Evolutionary conservation across 2,113 vertebrate species (phyloP).

Genomic region (Serinus canaria): DNA sequence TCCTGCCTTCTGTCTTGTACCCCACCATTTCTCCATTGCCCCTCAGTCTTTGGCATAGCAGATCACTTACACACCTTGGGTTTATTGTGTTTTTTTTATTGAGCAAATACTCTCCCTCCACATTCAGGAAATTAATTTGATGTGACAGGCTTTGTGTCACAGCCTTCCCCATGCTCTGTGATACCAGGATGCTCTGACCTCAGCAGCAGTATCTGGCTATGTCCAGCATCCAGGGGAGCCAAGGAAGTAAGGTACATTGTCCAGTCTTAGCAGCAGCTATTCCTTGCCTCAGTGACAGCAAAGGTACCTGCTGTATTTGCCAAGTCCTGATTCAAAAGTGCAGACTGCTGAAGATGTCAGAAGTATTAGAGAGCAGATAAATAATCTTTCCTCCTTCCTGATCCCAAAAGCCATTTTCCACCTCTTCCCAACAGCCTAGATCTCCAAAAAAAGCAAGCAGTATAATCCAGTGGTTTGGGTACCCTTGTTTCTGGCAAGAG

Average conservation of each 20-base stretch:
- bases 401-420: background rate
- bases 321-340: background rate
- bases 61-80: background rate
- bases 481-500: background rate
- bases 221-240: background rate
- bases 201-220: background rate
- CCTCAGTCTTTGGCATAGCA: background rate
- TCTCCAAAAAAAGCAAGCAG: background rate
- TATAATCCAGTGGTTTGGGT: background rate
- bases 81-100: background rate
- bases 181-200: background rate
- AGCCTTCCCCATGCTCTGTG: background rate
- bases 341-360: background rate
- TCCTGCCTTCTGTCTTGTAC: background rate
- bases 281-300: background rate
- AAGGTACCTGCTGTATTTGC: background rate
- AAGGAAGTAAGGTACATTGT: rapidly evolving
- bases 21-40: background rate
- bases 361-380: background rate
- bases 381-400: background rate
- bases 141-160: background rate
- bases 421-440: background rate
- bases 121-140: background rate
- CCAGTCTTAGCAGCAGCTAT: background rate
- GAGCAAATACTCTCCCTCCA: background rate